Evolutionary conservation across 1,140 invertebrate genomes (phyloP).

Genomic region (Steinernema khuongi): DNA sequence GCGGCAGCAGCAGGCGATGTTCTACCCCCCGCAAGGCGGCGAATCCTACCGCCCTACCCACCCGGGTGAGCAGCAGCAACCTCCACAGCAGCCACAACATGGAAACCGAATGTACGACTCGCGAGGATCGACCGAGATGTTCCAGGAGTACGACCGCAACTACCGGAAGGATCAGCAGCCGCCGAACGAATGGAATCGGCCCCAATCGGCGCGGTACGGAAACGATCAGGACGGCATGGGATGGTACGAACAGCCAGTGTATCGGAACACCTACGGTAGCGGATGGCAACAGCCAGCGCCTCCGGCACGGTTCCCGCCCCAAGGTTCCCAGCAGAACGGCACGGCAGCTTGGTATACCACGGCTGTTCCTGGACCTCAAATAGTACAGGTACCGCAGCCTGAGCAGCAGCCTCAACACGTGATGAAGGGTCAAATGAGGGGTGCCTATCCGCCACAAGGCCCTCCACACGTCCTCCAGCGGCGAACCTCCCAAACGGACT

Average conservation of each 20-base stretch:
- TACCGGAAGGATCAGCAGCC: slow-evolving; percentile 13
- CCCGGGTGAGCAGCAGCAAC: slow-evolving; percentile 13
- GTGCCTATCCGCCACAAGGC: background rate
- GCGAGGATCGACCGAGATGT: slow-evolving; percentile 14
- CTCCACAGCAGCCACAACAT: background rate
- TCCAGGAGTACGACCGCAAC: slow-evolving; percentile 12
- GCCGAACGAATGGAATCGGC: background rate
- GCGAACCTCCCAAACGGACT: background rate
- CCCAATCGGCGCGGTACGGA: background rate
- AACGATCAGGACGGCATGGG: background rate
- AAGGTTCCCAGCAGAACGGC: background rate
- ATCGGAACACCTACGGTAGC: slow-evolving; percentile 15
- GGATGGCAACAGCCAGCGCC: slow-evolving; percentile 19
- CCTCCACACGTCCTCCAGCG: background rate
- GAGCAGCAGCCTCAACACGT: background rate
- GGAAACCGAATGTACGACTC: slow-evolving; percentile 18
- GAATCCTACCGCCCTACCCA: slow-evolving; percentile 14
- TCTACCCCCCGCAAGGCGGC: background rate
- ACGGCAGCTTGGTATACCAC: background rate
- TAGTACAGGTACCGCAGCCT: too few relatives aligned
- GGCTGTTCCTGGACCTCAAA: background rate
- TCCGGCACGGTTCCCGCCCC: background rate
- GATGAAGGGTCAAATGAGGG: slow-evolving; percentile 2
- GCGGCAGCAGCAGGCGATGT: background rate
- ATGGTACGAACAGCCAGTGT: slow-evolving; percentile 19